These are phyloP conservation scores for Chaetogeoica ovagalla DNA, from an alignment of 2,888 invertebrate species.

Conservation along the genomic window DNA sequence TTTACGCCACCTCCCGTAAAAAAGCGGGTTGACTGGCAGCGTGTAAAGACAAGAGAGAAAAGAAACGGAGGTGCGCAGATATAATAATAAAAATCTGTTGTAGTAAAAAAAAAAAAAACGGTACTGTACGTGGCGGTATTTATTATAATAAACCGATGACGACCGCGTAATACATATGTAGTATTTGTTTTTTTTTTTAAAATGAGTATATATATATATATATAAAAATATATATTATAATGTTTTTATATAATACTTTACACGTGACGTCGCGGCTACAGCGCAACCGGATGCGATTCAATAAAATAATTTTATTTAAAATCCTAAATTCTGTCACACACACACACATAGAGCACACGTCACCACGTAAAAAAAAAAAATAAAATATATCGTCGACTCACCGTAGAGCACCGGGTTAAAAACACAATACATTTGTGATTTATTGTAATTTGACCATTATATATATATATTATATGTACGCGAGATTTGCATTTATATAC, in stretches of 20 bases:
- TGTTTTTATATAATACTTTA: not conserved
- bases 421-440: no score
- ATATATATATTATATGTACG: no score
- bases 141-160: not conserved
- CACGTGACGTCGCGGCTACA: not conserved
- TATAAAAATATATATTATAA: no score
- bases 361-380: not conserved
- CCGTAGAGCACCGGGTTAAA: not conserved
- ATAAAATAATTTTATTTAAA: not conserved
- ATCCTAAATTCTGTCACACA: not conserved
- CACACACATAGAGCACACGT: no score
- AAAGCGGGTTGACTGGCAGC: no score
- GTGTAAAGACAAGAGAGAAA: no score
- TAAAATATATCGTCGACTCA: not conserved
- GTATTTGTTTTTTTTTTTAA: not conserved
- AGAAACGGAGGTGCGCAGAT: no score
- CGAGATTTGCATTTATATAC: no score
- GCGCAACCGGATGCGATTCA: conserved; percentile 6
- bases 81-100: no score
- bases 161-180: not conserved
- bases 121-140: not conserved
- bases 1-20: no score
- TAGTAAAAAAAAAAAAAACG: no score
- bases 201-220: no score
- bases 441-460: not conserved